Base-by-base conservation (phyloP, 1,140 invertebrate species). In the Prorops nasuta region DNA sequence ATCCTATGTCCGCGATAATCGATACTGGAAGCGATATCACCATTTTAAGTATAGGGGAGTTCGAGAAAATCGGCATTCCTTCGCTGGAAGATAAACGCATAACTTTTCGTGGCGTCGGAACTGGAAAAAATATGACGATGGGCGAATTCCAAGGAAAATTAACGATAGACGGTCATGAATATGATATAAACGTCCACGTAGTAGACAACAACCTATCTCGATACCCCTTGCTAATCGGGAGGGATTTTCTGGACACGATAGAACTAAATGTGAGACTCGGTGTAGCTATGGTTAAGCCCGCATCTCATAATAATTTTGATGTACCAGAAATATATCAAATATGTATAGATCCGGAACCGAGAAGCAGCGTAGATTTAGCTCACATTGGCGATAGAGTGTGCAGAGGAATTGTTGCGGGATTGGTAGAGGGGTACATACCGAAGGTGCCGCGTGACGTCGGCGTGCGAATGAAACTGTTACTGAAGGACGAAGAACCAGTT, bases 11-110 rank as follows among this genome's bases (percentile, higher is more conserved):
- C 10, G 37, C 45, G 2, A 8, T 40, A 7, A 32, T 47, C 2
- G 45, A 40, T 2, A 46, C 44, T n/a, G 36, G 28, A 12, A 47
- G 45, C 37, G 37, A 46, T 16, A 47, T 47, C 3, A 32, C 20
- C 2, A n/a, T 47, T 20, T 32, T 47, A 24, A 17, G 45, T 14
- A 28, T 9, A 18, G 20, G 19, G 21, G 16, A 36, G 20, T 16
- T 38, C 7, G 17, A 12, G 2, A 2, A 10, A n/a, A 22, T 47
- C 10, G 45, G 28, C 6, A 20, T 28, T 17, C 36, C 37, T 12
- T 31, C 10, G 19, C 24, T 21, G 2, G 1, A 9, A 1, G 1
- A 1, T n/a, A 20, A 17, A n/a, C n/a, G 34, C 6, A 6, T 21
- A 19, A 16, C 19, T 2, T 40, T 47, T 40, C 28, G 37, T 28